Percentiles rank a stretch among this genome's conserved stretches.
Evolutionary conservation across 2,113 vertebrate genomes (phyloP).

Genomic region (Suncus etruscus): DNA sequence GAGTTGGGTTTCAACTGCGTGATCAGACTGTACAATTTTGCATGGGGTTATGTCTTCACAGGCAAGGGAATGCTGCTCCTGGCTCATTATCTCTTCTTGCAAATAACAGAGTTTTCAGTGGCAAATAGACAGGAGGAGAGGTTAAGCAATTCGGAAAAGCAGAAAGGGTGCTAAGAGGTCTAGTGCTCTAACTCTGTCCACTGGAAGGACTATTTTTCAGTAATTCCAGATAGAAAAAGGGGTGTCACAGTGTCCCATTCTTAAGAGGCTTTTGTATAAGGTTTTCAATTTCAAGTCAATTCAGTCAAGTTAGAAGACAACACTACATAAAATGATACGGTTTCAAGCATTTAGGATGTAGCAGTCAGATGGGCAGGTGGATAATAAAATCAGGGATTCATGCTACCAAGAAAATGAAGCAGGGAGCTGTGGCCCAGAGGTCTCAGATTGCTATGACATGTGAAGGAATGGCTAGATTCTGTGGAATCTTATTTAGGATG

Average conservation of each 20-base stretch:
- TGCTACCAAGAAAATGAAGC: not conserved
- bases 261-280: conserved; percentile 41
- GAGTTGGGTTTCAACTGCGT: conserved; percentile 57
- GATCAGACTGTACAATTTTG: conserved; percentile 71
- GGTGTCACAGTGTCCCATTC: not conserved
- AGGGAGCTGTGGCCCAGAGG: not conserved
- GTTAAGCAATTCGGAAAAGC: conserved; percentile 24
- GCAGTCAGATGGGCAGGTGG: not conserved
- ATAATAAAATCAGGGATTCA: not conserved
- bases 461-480: not conserved
- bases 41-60: not conserved
- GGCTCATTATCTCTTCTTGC: conserved; percentile 26
- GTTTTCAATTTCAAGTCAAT: conserved; percentile 52
- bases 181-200: not conserved
- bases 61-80: not conserved
- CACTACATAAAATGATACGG: not conserved
- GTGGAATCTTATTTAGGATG: not conserved
- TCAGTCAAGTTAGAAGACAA: conserved; percentile 32
- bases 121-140: not conserved
- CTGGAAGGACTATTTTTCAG: conserved; percentile 12
- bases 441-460: not conserved
- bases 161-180: conserved; percentile 28
- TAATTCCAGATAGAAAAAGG: not conserved
- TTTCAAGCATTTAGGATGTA: not conserved
- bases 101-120: conserved; percentile 54